phyloP scores from a whole-genome alignment of 2,888 invertebrate species.

The Chromoteleia sp. region DNA sequence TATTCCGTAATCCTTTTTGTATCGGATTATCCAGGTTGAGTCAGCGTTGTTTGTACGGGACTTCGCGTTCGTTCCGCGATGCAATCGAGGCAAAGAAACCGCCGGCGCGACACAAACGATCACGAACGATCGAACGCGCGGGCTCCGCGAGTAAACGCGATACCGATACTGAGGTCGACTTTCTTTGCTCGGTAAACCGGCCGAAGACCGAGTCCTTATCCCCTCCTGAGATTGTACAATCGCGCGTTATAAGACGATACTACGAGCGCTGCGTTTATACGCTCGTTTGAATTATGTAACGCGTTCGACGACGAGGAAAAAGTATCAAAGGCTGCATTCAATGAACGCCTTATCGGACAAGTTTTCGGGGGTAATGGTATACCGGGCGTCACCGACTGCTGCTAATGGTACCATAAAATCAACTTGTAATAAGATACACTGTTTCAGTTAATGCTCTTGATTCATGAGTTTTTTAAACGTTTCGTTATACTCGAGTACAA shows the following conservation, averaged over 20 bases:
- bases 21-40: neutral
- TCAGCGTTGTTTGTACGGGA: neutral
- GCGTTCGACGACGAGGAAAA: constrained; percentile 15
- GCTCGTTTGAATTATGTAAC: constrained; percentile 30
- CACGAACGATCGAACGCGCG: constrained; percentile 10
- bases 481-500: no score
- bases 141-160: constrained; percentile 68
- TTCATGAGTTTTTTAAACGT: no score
- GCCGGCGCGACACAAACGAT: constrained; percentile 9
- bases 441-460: no score
- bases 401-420: constrained; percentile 8
- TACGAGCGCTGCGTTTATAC: constrained; percentile 10
- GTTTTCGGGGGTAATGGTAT: no score
- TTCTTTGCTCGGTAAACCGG: constrained; percentile 52
- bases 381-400: neutral
- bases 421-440: neutral
- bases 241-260: constrained; percentile 33
- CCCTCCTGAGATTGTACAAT: constrained; percentile 19
- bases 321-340: constrained; percentile 20
- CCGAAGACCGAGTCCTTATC: constrained; percentile 27
- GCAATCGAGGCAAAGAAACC: neutral
- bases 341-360: neutral
- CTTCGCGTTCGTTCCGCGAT: neutral
- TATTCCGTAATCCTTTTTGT: no score
- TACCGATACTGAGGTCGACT: constrained; percentile 73